Base-by-base conservation (phyloP, 2,888 invertebrate species). In the Nezara viridula region DNA sequence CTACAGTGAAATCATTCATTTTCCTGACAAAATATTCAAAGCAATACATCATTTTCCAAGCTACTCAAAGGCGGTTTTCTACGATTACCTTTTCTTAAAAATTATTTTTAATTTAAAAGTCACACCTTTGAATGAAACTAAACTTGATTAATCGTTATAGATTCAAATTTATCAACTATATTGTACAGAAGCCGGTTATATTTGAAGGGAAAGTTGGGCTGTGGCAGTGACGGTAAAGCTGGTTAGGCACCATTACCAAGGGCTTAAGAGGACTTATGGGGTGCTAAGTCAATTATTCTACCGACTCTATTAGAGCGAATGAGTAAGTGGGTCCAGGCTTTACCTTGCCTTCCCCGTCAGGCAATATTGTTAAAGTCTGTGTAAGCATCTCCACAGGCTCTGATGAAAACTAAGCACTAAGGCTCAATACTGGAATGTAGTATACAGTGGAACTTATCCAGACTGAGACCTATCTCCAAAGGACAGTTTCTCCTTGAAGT, bases 231-330 rank as follows among this genome's bases (percentile, higher is more conserved):
- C n/a, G 12, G 81, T 5, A 16, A 81, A 55, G 86, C 86, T 32
- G 86, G 52, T 86, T 52, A 55, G 50, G 52, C 40, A n/a, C 86
- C 86, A 86, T 86, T 86, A 86, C 52, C 19, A 52, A 40, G 55
- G 86, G 52, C 55, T 86, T 40, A 40, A 40, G 50, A 40, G 86
- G 86, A 86, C 86, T 86, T 86, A 86, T 55, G 37, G 86, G 52
- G 52, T 55, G 52, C 86, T 86, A 86, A 86, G 86, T 86, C 52
- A 86, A 86, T 86, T 55, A 86, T 55, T 27, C 55, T 52, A 55
- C 60, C 55, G 86, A 86, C 60, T 86, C 86, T 55, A 86, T 86
- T 86, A 86, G 55, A 52, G 49, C 49, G 49, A 85, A 49, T 50
- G 85, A 85, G 86, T 86, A 55, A 86, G 86, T 86, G 86, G 44